A percentile compares a stretch with the other conserved stretches of the same genome.
These are phyloP conservation scores for Argya squamiceps DNA, from an alignment of 2,797 vertebrate species.

Conservation along the genomic window DNA sequence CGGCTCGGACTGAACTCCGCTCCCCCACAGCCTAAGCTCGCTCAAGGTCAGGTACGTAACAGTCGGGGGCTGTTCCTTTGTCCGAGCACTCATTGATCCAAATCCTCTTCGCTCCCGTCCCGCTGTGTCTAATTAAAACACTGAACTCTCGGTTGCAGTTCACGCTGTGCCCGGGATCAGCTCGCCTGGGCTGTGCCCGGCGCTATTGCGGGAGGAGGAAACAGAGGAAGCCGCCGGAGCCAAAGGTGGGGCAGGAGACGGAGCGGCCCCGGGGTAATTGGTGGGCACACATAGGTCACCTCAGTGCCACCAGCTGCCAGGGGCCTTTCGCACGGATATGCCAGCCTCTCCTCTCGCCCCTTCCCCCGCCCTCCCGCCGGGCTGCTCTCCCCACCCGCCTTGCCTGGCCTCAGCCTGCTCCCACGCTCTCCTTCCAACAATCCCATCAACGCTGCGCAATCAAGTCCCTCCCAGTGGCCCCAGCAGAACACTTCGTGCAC, in stretches of 20 bases:
- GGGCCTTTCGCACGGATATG: accelerated
- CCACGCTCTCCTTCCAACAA: accelerated
- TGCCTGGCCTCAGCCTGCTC: accelerated
- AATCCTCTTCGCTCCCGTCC: constrained; percentile 7
- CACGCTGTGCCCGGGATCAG: not conserved
- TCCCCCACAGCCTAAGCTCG: not conserved
- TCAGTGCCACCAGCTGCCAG: not conserved
- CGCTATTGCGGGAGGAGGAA: accelerated
- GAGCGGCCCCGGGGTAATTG: accelerated
- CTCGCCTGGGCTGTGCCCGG: not conserved
- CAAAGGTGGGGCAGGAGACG: accelerated
- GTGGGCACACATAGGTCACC: not conserved
- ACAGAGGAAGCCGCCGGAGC: accelerated
- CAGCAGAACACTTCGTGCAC: not conserved
- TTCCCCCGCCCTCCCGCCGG: not conserved
- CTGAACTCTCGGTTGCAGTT: not conserved
- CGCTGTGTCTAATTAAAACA: not conserved
- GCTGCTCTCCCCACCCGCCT: not conserved
- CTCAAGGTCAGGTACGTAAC: not conserved
- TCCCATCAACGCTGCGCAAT: accelerated
- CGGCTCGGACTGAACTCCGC: accelerated
- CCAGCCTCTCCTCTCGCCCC: no score
- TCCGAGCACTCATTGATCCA: not conserved
- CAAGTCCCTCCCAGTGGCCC: not conserved
- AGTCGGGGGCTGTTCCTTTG: not conserved